A percentile compares a stretch with the other conserved stretches of the same genome.
phyloP scores from a whole-genome alignment of 2,888 invertebrate genomes.

The Achlya flavicornis region DNA sequence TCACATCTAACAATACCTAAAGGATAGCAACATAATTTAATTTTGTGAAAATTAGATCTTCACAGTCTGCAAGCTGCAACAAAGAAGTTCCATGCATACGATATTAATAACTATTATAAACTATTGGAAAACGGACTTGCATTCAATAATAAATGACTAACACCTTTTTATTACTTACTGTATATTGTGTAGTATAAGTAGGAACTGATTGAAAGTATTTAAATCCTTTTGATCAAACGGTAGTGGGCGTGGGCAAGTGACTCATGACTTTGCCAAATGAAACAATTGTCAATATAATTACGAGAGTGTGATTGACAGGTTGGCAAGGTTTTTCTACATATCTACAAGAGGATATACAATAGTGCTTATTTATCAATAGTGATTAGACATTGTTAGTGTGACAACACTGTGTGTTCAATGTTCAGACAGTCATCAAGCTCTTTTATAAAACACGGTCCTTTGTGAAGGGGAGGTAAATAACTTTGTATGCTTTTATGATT shows the following conservation, averaged over 20 bases:
- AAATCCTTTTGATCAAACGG: background rate
- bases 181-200: background rate
- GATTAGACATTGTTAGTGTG: conserved; percentile 5
- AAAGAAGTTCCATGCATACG: too few relatives aligned
- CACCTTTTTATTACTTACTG: background rate
- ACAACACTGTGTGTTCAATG: conserved; percentile 3
- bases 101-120: too few relatives aligned
- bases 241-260: conserved; percentile 10
- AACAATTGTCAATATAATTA: conserved; percentile 11
- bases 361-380: conserved; percentile 7
- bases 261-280: conserved; percentile 12
- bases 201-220: conserved; percentile 4
- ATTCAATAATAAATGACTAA: background rate
- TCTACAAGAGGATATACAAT: background rate
- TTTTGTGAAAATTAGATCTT: too few relatives aligned
- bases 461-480: conserved; percentile 4
- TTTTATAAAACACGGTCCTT: background rate
- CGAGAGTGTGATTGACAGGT: conserved; percentile 6
- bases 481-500: background rate
- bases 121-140: background rate
- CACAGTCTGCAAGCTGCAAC: too few relatives aligned
- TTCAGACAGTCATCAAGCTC: background rate
- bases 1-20: too few relatives aligned
- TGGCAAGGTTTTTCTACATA: conserved; percentile 2
- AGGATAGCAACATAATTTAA: too few relatives aligned